Evolutionary conservation across 2,888 invertebrate genomes (phyloP).

Genomic region (Prosopocoilus inquinatus): DNA sequence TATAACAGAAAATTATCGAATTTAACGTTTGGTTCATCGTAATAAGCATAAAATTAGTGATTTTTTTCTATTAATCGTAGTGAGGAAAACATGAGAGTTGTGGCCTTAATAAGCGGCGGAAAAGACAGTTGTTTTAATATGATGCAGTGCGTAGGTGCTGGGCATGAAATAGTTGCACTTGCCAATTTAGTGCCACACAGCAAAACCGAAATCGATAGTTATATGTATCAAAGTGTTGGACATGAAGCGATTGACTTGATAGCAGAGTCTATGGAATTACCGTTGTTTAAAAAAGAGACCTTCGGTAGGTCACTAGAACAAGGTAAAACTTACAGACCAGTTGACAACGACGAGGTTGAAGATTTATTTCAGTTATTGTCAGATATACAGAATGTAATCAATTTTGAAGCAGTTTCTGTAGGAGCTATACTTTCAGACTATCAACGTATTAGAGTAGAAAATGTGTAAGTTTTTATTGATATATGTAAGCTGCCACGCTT

Average conservation of each 20-base stretch:
- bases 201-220: slow-evolving; percentile 68
- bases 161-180: slow-evolving; percentile 92
- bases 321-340: slow-evolving; percentile 76
- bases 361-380: slow-evolving; percentile 84
- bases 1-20: too few relatives aligned
- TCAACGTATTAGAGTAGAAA: slow-evolving; percentile 95
- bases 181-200: slow-evolving; percentile 90
- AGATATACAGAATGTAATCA: slow-evolving; percentile 65
- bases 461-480: slow-evolving; percentile 75
- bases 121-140: slow-evolving; percentile 99
- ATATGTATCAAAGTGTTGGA: slow-evolving; percentile 99
- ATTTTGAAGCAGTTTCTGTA: slow-evolving; percentile 87
- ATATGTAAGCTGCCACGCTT: background rate
- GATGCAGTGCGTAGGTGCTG: slow-evolving; percentile 95
- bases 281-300: slow-evolving; percentile 83
- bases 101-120: slow-evolving; percentile 92
- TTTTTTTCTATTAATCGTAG: background rate
- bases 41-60: too few relatives aligned
- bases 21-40: too few relatives aligned
- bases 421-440: slow-evolving; percentile 99
- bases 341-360: slow-evolving; percentile 93
- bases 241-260: slow-evolving; percentile 90
- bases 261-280: slow-evolving; percentile 91
- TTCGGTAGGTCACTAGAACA: slow-evolving; percentile 79
- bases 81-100: slow-evolving; percentile 73